Conservation (phyloP, 1,140 invertebrate species). For the Papilio helenus region DNA sequence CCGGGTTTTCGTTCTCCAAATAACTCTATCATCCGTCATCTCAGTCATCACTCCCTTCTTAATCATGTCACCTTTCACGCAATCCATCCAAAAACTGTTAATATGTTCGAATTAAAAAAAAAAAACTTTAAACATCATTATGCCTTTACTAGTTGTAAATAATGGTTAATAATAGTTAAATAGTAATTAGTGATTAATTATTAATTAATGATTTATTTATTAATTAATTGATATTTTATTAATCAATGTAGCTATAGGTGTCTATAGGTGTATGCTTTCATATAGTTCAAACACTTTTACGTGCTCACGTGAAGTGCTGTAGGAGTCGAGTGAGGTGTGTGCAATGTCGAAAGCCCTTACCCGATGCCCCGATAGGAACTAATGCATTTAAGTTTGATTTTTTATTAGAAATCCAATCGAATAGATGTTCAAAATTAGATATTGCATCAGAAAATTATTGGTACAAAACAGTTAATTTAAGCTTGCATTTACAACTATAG, state of each 20-base stretch:
- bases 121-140: too few relatives aligned
- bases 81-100: too few relatives aligned
- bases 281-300: conserved; percentile 32
- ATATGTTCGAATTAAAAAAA: too few relatives aligned
- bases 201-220: too few relatives aligned
- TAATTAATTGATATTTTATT: too few relatives aligned
- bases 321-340: conserved; percentile 18
- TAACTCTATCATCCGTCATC: too few relatives aligned
- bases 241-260: not conserved
- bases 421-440: not conserved
- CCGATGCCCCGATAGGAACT: conserved; percentile 17
- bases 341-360: conserved; percentile 33
- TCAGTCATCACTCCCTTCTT: too few relatives aligned
- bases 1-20: too few relatives aligned
- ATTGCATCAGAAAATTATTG: not conserved
- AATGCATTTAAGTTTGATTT: not conserved
- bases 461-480: not conserved
- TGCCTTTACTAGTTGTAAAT: too few relatives aligned
- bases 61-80: too few relatives aligned
- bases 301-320: conserved; percentile 24
- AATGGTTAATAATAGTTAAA: too few relatives aligned
- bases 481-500: not conserved
- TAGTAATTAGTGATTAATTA: too few relatives aligned
- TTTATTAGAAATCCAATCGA: not conserved
- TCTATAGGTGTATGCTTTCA: not conserved